Evolutionary conservation across 2,113 vertebrate species (phyloP).

Genomic region (Paralichthys olivaceus): DNA sequence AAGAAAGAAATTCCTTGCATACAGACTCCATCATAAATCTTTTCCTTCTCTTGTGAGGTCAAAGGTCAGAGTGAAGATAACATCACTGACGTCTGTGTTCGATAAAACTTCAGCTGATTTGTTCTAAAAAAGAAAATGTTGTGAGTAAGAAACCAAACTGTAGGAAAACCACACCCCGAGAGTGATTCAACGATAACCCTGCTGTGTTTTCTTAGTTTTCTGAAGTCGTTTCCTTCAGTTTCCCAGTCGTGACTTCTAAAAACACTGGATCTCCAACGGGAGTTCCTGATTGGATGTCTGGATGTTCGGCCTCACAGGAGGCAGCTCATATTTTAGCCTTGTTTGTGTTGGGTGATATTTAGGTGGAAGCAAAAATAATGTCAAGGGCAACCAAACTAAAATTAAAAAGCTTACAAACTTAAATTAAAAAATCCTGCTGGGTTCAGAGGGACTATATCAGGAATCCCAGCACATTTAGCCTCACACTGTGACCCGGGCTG

Average conservation of each 20-base stretch:
- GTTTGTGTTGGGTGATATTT: conserved; percentile 44
- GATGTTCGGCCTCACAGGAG: neutral
- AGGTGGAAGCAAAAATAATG: conserved; percentile 17
- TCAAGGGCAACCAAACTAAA: neutral
- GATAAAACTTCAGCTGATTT: conserved; percentile 5
- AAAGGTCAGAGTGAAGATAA: conserved; percentile 36
- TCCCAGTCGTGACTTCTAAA: neutral
- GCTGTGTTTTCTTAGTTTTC: conserved; percentile 17
- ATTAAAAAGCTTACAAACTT: neutral
- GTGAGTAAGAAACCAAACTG: neutral
- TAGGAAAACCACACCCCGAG: neutral
- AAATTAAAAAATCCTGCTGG: neutral
- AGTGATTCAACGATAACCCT: conserved; percentile 5
- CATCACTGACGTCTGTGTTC: conserved; percentile 20
- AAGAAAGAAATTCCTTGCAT: neutral
- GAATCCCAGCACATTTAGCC: conserved; percentile 28
- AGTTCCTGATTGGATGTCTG: conserved; percentile 2
- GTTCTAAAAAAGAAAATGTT: neutral
- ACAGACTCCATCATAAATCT: conserved; percentile 29
- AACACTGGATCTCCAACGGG: neutral
- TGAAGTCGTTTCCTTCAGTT: neutral
- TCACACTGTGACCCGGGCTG: conserved; percentile 21
- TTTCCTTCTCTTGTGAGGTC: conserved; percentile 15
- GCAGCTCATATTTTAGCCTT: neutral
- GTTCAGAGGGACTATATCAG: neutral